Evolutionary conservation across 1,140 invertebrate genomes (phyloP).

Genomic region (Panagrolaimus sp.): DNA sequence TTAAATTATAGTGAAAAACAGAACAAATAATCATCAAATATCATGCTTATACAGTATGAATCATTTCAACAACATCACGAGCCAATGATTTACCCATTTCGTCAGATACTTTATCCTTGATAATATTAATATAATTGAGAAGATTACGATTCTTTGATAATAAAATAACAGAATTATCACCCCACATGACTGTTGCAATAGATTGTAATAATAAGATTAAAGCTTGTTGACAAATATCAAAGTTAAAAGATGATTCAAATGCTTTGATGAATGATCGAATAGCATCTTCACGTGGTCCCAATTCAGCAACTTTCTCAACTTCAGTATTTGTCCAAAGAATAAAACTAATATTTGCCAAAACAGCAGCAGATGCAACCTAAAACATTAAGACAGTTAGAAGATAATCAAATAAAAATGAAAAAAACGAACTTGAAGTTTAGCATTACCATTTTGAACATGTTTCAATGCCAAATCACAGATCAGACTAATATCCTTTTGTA

Average conservation of each 20-base stretch:
- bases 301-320: slow-evolving; percentile 28
- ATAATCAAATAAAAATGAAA: neutral
- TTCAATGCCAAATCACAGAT: slow-evolving; percentile 14
- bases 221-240: slow-evolving; percentile 28
- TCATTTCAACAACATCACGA: slow-evolving; percentile 35
- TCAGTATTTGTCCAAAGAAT: slow-evolving; percentile 33
- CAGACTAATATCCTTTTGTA: slow-evolving; percentile 19
- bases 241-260: slow-evolving; percentile 21
- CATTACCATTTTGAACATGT: neutral
- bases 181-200: slow-evolving; percentile 50
- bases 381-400: neutral
- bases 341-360: slow-evolving; percentile 40
- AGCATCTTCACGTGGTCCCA: slow-evolving; percentile 49
- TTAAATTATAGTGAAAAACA: no score
- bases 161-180: slow-evolving; percentile 37
- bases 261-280: slow-evolving; percentile 35
- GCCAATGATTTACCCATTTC: slow-evolving; percentile 68
- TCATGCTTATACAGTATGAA: slow-evolving; percentile 29
- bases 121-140: slow-evolving; percentile 27
- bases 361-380: slow-evolving; percentile 40
- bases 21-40: neutral
- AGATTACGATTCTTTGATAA: slow-evolving; percentile 40
- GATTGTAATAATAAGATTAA: slow-evolving; percentile 44
- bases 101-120: slow-evolving; percentile 33
- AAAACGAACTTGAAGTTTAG: slow-evolving; percentile 13